These are phyloP conservation scores for Cheilosia vernalis DNA, from an alignment of 2,888 invertebrate genomes.

Conservation along the genomic window DNA sequence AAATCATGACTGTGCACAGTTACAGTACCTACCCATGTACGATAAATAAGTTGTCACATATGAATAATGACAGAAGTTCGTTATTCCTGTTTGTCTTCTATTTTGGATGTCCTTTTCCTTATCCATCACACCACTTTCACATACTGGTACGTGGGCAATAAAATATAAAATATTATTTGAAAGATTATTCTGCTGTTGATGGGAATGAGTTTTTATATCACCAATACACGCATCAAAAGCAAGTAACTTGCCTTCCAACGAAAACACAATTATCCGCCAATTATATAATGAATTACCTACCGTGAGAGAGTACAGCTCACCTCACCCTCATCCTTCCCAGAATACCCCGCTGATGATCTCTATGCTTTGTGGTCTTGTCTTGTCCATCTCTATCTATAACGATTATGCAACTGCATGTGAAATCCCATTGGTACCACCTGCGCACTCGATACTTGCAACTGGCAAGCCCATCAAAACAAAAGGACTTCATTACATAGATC, in stretches of 20 bases:
- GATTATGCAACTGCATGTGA: slow-evolving; percentile 60
- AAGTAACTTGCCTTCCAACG: not conserved
- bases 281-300: slow-evolving; percentile 55
- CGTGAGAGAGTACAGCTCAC: slow-evolving; percentile 37
- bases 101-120: slow-evolving; percentile 32
- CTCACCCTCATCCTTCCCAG: slow-evolving; percentile 19
- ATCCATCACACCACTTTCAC: not conserved
- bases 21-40: slow-evolving; percentile 5
- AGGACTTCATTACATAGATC: slow-evolving; percentile 57
- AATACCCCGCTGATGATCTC: slow-evolving; percentile 13
- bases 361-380: slow-evolving; percentile 35
- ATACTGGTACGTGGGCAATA: slow-evolving; percentile 11
- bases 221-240: not conserved
- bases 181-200: not conserved
- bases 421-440: slow-evolving; percentile 53
- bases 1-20: not conserved
- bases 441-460: slow-evolving; percentile 1
- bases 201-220: not conserved
- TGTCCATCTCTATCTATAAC: slow-evolving; percentile 37
- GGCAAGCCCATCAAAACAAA: slow-evolving; percentile 52
- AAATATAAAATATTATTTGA: slow-evolving; percentile 30
- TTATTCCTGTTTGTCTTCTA: slow-evolving; percentile 29
- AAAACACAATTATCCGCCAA: slow-evolving; percentile 43
- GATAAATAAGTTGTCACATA: slow-evolving; percentile 59
- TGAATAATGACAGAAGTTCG: slow-evolving; percentile 27